Percentiles rank a stretch among this genome's conserved stretches.
Evolutionary conservation across 2,797 vertebrate genomes (phyloP).

Genomic region (Oreortyx pictus): DNA sequence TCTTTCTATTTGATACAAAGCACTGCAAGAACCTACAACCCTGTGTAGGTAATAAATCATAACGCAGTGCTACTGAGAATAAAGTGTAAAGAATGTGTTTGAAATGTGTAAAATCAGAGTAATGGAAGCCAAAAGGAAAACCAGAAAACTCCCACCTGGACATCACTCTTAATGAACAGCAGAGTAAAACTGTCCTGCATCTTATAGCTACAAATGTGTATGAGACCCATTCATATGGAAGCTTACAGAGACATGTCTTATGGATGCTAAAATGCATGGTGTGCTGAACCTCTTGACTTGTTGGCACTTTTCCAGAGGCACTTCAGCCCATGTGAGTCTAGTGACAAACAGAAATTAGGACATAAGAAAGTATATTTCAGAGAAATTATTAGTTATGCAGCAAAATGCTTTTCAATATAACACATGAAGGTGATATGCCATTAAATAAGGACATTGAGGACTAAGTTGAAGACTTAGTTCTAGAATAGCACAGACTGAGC

Average conservation of each 20-base stretch:
- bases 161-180: background rate
- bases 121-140: constrained; percentile 27
- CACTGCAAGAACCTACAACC: background rate
- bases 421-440: background rate
- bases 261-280: background rate
- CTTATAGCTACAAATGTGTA: background rate
- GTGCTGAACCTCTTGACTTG: background rate
- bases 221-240: background rate
- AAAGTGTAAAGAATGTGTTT: background rate
- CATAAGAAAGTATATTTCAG: background rate
- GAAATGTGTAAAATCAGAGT: background rate
- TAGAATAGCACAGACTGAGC: background rate
- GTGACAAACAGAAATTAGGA: background rate
- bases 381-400: background rate
- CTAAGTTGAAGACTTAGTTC: background rate
- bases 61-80: background rate
- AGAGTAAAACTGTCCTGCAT: background rate
- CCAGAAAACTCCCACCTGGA: background rate
- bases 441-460: background rate
- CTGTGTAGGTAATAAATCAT: background rate
- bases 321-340: background rate
- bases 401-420: background rate
- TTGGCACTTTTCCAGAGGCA: background rate
- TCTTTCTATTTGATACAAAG: background rate
- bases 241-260: background rate